Percentiles rank a stretch among this genome's conserved stretches.
Conservation (phyloP, 2,797 vertebrate species). For the Onychomys leucogaster region DNA sequence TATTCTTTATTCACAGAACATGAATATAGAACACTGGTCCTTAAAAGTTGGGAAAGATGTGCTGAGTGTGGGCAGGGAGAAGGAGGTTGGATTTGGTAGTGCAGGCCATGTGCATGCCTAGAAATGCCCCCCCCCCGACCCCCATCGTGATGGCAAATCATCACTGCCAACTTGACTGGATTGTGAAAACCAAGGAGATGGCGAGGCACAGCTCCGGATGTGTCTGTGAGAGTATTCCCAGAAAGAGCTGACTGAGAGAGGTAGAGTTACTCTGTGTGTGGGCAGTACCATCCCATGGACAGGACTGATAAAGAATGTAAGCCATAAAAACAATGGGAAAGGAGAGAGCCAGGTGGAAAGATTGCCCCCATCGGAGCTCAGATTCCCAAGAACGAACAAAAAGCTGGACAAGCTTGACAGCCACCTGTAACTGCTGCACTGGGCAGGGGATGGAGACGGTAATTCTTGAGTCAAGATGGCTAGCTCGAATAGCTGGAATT, state of each 20-base stretch:
- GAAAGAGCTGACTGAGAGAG: not conserved
- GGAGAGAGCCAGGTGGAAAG: not conserved
- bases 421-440: not conserved
- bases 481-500: not conserved
- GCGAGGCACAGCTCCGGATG: not conserved
- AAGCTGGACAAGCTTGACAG: not conserved
- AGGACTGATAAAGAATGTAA: not conserved
- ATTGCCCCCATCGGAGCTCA: not conserved
- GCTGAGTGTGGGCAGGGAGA: too few species aligned
- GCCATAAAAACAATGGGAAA: not conserved
- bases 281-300: not conserved
- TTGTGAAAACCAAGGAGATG: not conserved
- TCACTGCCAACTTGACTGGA: not conserved
- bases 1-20: not conserved
- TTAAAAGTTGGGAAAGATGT: not conserved
- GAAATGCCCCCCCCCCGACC: not conserved
- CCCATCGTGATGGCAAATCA: not conserved
- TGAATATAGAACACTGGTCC: not conserved
- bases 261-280: too few species aligned
- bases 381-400: not conserved
- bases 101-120: not conserved
- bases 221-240: not conserved
- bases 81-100: too few species aligned
- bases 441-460: not conserved
- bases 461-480: not conserved